Conservation (phyloP, 2,113 vertebrate species). For the Eulemur macaco region DNA sequence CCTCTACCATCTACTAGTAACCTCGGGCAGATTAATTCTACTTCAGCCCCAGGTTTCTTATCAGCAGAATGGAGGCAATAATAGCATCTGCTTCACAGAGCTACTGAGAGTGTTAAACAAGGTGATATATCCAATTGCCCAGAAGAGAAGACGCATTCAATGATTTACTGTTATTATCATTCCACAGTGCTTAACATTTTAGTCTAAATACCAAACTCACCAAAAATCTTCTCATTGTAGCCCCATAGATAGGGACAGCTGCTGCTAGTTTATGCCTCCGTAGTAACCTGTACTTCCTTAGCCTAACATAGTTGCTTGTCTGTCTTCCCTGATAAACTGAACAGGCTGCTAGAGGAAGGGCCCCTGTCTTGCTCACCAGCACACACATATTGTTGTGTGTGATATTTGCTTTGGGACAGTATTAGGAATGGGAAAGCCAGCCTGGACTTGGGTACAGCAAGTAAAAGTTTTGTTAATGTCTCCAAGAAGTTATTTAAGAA, state of each 20-base stretch:
- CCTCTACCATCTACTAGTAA: neutral
- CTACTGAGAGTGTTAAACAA: neutral
- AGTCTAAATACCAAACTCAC: neutral
- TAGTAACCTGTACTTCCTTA: neutral
- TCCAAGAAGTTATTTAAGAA: neutral
- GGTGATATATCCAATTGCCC: neutral
- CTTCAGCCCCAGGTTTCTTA: neutral
- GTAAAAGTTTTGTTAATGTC: neutral
- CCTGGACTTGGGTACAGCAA: neutral
- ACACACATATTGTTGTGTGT: fast-evolving
- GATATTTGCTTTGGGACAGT: neutral
- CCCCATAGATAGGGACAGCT: neutral
- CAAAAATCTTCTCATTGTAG: neutral
- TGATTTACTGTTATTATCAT: neutral
- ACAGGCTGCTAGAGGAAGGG: neutral
- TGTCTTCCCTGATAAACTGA: neutral
- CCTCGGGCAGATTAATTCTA: neutral
- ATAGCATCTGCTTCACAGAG: neutral
- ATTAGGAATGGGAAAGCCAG: neutral
- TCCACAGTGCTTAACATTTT: neutral
- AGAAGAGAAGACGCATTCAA: neutral
- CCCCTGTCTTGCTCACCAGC: neutral
- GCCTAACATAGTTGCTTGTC: neutral
- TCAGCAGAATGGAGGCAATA: neutral
- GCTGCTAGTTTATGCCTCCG: neutral